phyloP scores from a whole-genome alignment of 2,797 vertebrate species.

The Gambelia wislizenii region DNA sequence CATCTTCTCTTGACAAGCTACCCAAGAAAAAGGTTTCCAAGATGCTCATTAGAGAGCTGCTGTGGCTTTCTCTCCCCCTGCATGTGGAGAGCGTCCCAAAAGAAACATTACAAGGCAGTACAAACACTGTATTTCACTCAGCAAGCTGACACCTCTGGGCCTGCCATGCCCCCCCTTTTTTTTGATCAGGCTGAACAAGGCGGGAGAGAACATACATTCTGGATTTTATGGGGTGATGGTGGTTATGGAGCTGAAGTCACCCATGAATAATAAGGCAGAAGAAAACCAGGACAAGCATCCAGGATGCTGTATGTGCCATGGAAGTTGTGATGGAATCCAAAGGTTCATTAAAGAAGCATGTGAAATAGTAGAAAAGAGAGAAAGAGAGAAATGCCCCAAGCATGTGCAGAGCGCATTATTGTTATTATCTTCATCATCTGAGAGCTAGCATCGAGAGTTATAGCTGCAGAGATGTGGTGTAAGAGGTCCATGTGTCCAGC shows the following conservation, averaged over 20 bases:
- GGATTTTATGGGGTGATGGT: constrained; percentile 11
- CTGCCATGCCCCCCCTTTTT: neutral
- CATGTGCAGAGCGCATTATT: neutral
- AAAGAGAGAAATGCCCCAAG: neutral
- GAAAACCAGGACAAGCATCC: neutral
- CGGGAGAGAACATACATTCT: neutral
- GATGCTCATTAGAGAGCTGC: neutral
- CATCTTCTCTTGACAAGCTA: neutral
- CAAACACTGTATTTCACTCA: constrained; percentile 38
- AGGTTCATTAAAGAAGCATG: neutral
- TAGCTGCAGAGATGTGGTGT: too few species aligned
- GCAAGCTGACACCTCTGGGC: neutral
- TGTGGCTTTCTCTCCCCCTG: neutral
- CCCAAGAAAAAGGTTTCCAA: constrained; percentile 12
- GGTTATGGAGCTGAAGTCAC: constrained; percentile 11
- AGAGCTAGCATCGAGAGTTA: too few species aligned
- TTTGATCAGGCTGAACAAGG: neutral
- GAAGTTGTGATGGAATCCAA: neutral
- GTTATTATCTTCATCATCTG: too few species aligned
- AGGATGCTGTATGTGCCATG: neutral
- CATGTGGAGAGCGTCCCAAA: constrained; percentile 21
- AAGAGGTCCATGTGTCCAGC: too few species aligned
- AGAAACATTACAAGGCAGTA: constrained; percentile 18
- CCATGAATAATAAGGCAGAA: neutral
- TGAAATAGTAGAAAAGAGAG: neutral